A percentile compares a stretch with the other conserved stretches of the same genome.
phyloP scores from a whole-genome alignment of 1,140 invertebrate genomes.

The Diorhabda carinulata region DNA sequence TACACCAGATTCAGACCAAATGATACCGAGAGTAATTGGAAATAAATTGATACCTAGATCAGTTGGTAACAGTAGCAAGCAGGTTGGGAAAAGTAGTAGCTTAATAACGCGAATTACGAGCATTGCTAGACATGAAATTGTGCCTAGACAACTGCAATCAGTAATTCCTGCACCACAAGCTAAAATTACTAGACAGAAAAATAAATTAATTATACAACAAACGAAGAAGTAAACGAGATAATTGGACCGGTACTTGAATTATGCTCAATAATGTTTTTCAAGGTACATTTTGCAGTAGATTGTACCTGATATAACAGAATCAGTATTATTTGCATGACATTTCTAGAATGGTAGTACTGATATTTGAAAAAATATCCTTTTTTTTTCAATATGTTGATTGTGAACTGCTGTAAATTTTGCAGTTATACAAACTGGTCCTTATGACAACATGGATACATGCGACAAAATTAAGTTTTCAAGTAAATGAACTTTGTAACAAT shows the following conservation, averaged over 20 bases:
- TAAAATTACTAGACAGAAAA: constrained; percentile 70
- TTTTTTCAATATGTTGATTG: no score
- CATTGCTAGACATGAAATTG: constrained; percentile 48
- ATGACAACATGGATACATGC: no score
- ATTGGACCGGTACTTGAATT: neutral
- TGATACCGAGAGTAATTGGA: constrained; percentile 30
- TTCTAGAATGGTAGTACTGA: no score
- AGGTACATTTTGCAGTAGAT: no score
- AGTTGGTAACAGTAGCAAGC: constrained; percentile 35
- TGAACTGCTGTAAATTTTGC: no score
- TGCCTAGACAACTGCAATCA: constrained; percentile 55
- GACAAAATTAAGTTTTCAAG: no score
- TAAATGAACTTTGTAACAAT: no score
- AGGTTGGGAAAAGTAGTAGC: constrained; percentile 39
- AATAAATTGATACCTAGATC: constrained; percentile 37
- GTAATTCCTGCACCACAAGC: constrained; percentile 57
- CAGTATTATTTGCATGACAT: no score
- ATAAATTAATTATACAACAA: constrained; percentile 73
- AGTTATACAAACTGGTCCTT: no score
- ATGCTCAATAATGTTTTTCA: no score
- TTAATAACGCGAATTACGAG: constrained; percentile 42
- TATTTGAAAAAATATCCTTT: no score
- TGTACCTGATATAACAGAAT: no score
- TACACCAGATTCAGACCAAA: constrained; percentile 23
- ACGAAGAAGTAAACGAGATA: constrained; percentile 37